Evolutionary conservation across 2,113 vertebrate genomes (phyloP), one percentile per base, ranked within the genome.

Genomic region (Penelope pileata): DNA sequence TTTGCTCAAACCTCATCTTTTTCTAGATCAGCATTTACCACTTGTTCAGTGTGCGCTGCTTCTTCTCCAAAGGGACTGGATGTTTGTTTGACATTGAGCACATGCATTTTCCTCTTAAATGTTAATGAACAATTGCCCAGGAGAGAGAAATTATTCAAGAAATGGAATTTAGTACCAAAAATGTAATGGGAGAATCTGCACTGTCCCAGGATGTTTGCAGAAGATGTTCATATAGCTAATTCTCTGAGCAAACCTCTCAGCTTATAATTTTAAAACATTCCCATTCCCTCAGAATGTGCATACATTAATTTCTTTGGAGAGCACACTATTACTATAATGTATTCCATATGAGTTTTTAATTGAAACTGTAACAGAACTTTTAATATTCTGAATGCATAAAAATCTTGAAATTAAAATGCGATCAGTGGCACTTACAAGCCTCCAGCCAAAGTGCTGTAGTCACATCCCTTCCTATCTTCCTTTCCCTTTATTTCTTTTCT

Each of bases 281-380:
- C 24, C 14, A 70, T 91, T 94, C 77, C 54, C 34, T 77, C 56
- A 56, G 77, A 94, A 88, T 80, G 5, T 75, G 54, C 51, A 90
- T 64, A 18, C 24, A 78, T 63, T 27, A 72, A 22, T 94, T 63
- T 78, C 51, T 96, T 86, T 53, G 30, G 47, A 90, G 56, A 80
- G 38, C 10, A 48, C 66, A 36, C 5, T 92, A 79, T 92, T 91
- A 62, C 66, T 76, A 66, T 56, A 93, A 67, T 34, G 60, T 59
- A 72, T 91, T 93, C 56, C 51, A 13, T 51, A 67, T 45, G 45
- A 90, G 59, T 36, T 96, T 94, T 94, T 91, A 97, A 91, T 88
- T 93, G 88, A 95, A 96, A 95, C 74, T 56, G n/a, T 78, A 90
- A 86, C 78, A 75, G 85, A 83, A 91, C 30, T 78, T 94, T 95